phyloP scores from a whole-genome alignment of 2,113 vertebrate genomes.

The Phoxinus phoxinus region DNA sequence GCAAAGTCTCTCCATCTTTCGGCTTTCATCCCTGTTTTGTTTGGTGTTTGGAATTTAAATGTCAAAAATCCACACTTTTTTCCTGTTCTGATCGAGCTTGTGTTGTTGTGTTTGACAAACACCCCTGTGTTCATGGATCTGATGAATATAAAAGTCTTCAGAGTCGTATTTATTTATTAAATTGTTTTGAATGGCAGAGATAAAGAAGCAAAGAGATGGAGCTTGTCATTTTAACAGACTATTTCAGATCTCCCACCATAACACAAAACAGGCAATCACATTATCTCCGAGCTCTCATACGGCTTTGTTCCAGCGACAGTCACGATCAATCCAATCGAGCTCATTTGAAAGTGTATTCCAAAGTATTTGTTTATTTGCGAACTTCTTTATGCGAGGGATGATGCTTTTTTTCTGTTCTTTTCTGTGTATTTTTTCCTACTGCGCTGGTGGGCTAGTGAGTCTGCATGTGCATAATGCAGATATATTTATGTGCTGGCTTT shows the following conservation, averaged over 20 bases:
- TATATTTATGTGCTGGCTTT: constrained; percentile 70
- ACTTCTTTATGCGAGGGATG: constrained; percentile 22
- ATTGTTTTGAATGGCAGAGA: constrained; percentile 58
- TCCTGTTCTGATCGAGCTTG: constrained; percentile 66
- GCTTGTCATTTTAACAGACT: constrained; percentile 63
- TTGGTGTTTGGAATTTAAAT: constrained; percentile 52
- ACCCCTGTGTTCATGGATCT: constrained; percentile 64
- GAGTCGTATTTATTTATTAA: constrained; percentile 60
- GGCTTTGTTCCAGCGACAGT: constrained; percentile 53
- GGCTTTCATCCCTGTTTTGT: constrained; percentile 57
- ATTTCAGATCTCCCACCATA: constrained; percentile 51
- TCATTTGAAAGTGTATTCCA: constrained; percentile 14
- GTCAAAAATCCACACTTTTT: constrained; percentile 65
- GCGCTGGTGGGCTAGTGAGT: constrained; percentile 27
- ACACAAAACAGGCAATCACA: constrained; percentile 37
- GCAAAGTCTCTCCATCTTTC: constrained; percentile 47
- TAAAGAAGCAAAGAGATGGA: constrained; percentile 56
- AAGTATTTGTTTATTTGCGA: constrained; percentile 32
- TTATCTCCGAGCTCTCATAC: constrained; percentile 22
- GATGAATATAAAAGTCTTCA: constrained; percentile 68
- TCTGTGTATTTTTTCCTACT: not conserved
- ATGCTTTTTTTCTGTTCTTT: not conserved
- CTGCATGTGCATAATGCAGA: constrained; percentile 62
- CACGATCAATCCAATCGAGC: constrained; percentile 59
- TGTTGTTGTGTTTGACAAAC: constrained; percentile 60